Base-by-base conservation (phyloP, 2,797 vertebrate genomes). In the Meda fulgida region DNA sequence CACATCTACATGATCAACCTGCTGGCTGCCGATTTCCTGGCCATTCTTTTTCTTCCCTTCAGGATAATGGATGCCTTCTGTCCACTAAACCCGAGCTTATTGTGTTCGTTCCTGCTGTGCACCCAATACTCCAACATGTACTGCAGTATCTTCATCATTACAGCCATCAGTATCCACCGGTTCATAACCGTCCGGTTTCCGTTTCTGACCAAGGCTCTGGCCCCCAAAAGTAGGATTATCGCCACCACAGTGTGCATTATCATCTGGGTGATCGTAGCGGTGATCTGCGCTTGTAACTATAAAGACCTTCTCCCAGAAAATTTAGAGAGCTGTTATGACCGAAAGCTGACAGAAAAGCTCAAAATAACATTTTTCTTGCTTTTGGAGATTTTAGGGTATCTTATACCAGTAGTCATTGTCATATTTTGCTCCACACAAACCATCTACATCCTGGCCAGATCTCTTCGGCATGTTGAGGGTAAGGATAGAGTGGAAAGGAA, bases 1-100 rank as follows among this genome's bases (percentile, higher is more conserved):
- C 92, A 95, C 78, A 86, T 96, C 87, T 96, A 94, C 91, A 93
- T 93, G 90, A 75, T 94, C 73, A 95, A 94, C 89, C 87, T 96
- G 87, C 85, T 51, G 2, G 0, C 91, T n/a, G 93, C 93, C 9
- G 93, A 90, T 87, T 91, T 90, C 34, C 75, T 93, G 73, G 91
- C 97, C 77, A 89, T 97, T 70, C 73, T 96, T 31, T 93, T 92
- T 86, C 90, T 97, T 26, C 97, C 97, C 0, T 93, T 96, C 29
- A 90, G 93, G 81, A 90, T 95, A 19, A 90, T 86, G 16, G 86
- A 94, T 26, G 81, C 89, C 77, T 92, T 91, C 79, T 13, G 48
- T 29, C 65, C 79, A 6, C 34, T 93, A 48, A 0, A 1, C 0
- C 79, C 23, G 11, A 67, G 36, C 0, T 0, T 0, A 0, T 43